phyloP scores from a whole-genome alignment of 2,797 vertebrate genomes.

The Myotis daubentonii region DNA sequence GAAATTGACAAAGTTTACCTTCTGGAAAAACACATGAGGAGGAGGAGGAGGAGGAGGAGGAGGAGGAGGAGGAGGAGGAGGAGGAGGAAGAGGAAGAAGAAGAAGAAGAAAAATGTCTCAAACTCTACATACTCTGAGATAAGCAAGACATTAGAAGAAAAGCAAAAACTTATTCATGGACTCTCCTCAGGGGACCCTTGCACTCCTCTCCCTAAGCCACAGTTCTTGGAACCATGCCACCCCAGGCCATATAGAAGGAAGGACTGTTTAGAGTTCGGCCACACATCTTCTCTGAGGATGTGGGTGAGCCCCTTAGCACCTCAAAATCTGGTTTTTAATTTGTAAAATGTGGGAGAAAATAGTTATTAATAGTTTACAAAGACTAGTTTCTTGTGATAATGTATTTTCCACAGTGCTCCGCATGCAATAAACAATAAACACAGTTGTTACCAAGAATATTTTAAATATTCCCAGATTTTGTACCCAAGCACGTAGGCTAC shows the following conservation, averaged over 20 bases:
- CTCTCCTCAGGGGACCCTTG: not conserved
- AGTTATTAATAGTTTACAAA: not conserved
- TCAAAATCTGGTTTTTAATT: not conserved
- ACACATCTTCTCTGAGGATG: too few species aligned
- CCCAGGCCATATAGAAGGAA: not conserved
- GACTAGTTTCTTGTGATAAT: not conserved
- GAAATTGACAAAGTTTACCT: not conserved
- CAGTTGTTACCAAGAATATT: not conserved
- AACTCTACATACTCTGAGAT: not conserved
- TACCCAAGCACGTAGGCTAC: not conserved
- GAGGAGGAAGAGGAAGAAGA: too few species aligned
- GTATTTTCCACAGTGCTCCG: not conserved
- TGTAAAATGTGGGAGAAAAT: not conserved
- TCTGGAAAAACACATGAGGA: not conserved
- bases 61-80: too few species aligned
- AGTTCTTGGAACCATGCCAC: not conserved
- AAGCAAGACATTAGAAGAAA: not conserved
- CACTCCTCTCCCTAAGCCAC: accelerated
- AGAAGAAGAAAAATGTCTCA: too few species aligned
- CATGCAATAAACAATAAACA: not conserved
- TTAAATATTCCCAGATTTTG: not conserved
- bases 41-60: not conserved
- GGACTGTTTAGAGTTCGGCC: not conserved
- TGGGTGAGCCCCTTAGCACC: not conserved
- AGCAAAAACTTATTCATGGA: not conserved